phyloP scores from a whole-genome alignment of 2,888 invertebrate species.

The Sycophila texana region DNA sequence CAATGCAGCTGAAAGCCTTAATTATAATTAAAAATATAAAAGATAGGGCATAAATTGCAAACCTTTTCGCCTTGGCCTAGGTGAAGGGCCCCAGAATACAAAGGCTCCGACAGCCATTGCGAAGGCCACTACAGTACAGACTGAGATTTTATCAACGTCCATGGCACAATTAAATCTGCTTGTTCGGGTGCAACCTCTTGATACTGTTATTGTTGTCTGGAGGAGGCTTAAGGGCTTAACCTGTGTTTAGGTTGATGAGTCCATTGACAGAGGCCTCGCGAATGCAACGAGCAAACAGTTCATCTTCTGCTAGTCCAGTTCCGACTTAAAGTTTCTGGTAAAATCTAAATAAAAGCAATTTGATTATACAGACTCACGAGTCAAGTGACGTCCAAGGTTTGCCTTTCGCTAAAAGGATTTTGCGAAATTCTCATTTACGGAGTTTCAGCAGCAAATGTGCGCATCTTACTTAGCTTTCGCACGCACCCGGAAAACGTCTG shows the following conservation, averaged over 20 bases:
- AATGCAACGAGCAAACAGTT: slow-evolving; percentile 1
- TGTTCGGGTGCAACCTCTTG: slow-evolving; percentile 14
- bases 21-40: background rate
- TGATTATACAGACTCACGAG: too few species aligned
- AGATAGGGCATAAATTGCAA: slow-evolving; percentile 33
- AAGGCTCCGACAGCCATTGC: slow-evolving; percentile 90
- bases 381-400: slow-evolving; percentile 19
- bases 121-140: slow-evolving; percentile 87
- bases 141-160: slow-evolving; percentile 86
- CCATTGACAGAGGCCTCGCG: slow-evolving; percentile 24
- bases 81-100: slow-evolving; percentile 87
- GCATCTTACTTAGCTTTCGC: slow-evolving; percentile 16
- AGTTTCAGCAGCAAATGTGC: slow-evolving; percentile 15
- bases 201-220: slow-evolving; percentile 38
- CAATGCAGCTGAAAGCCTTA: too few species aligned
- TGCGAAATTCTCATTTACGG: slow-evolving; percentile 30
- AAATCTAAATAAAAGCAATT: background rate
- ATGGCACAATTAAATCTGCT: slow-evolving; percentile 70
- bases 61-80: slow-evolving; percentile 78
- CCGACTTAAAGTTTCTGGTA: background rate
- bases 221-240: slow-evolving; percentile 39
- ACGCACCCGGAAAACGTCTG: slow-evolving; percentile 13
- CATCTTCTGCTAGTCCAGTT: slow-evolving; percentile 35
- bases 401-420: slow-evolving; percentile 15
- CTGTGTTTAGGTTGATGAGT: slow-evolving; percentile 39